These are phyloP conservation scores for Mustela nigripes DNA, from an alignment of 2,113 vertebrate genomes.

Conservation along the genomic window DNA sequence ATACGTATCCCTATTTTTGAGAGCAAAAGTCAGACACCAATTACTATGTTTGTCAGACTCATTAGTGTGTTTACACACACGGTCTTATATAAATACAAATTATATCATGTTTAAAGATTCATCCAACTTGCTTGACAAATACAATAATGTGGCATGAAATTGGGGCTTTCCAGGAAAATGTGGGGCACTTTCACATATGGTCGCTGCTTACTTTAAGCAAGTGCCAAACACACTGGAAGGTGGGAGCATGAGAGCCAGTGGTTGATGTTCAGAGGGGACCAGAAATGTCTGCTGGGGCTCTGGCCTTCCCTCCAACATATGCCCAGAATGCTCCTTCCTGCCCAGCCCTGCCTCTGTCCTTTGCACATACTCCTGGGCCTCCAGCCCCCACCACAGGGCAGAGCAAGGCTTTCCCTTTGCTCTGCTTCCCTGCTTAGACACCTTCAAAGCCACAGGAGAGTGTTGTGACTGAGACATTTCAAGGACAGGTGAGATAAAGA, in stretches of 20 bases:
- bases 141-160: not conserved
- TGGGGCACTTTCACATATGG: not conserved
- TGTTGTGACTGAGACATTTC: not conserved
- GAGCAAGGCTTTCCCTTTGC: not conserved
- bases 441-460: not conserved
- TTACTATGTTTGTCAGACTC: not conserved
- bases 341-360: not conserved
- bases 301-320: not conserved
- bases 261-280: not conserved
- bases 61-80: not conserved
- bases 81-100: not conserved
- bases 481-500: not conserved
- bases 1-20: not conserved
- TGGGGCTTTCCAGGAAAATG: not conserved
- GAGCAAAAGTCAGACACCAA: not conserved
- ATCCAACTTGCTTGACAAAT: not conserved
- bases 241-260: no score
- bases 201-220: not conserved
- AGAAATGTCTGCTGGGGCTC: not conserved
- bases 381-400: not conserved
- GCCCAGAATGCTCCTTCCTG: not conserved
- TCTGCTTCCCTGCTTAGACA: not conserved
- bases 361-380: not conserved
- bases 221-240: not conserved
- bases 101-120: not conserved